Evolutionary conservation across 1,140 invertebrate genomes (phyloP).

Genomic region (Macrocentrus cingulum): DNA sequence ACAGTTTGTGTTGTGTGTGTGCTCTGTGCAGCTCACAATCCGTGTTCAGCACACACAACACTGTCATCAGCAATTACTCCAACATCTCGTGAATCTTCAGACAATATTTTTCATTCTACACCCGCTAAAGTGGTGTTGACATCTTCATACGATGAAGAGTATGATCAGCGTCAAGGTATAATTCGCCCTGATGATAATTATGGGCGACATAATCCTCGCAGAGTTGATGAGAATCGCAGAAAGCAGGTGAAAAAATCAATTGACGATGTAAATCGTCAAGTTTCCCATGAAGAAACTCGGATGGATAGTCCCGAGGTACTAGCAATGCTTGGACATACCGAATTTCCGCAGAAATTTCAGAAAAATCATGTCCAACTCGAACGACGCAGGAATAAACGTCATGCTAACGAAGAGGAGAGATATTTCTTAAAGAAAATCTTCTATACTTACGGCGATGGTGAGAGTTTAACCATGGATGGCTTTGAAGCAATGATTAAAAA

Average conservation of each 20-base stretch:
- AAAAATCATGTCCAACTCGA: too few relatives aligned
- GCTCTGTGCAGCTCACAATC: slow-evolving; percentile 71
- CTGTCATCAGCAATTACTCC: slow-evolving; percentile 31
- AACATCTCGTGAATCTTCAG: neutral
- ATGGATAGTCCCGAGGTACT: slow-evolving; percentile 33
- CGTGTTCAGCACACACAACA: slow-evolving; percentile 67
- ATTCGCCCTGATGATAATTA: too few relatives aligned
- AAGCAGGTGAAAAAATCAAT: slow-evolving; percentile 1
- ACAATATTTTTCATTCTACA: neutral
- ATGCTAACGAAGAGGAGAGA: slow-evolving; percentile 38
- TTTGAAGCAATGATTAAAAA: slow-evolving; percentile 68
- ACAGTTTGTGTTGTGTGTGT: slow-evolving; percentile 79
- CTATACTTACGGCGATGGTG: slow-evolving; percentile 60
- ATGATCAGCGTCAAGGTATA: too few relatives aligned
- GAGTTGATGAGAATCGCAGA: too few relatives aligned
- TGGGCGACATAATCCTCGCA: too few relatives aligned
- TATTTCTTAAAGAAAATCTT: slow-evolving; percentile 57
- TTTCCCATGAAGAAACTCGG: neutral
- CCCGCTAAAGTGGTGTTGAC: neutral
- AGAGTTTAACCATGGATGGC: slow-evolving; percentile 66
- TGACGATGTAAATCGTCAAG: neutral
- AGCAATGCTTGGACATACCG: slow-evolving; percentile 38
- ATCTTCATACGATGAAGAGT: neutral
- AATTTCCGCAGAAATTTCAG: slow-evolving; percentile 18
- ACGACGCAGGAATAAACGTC: slow-evolving; percentile 34